Evolutionary conservation across 2,888 invertebrate genomes (phyloP).

Genomic region (Agrochola macilenta): DNA sequence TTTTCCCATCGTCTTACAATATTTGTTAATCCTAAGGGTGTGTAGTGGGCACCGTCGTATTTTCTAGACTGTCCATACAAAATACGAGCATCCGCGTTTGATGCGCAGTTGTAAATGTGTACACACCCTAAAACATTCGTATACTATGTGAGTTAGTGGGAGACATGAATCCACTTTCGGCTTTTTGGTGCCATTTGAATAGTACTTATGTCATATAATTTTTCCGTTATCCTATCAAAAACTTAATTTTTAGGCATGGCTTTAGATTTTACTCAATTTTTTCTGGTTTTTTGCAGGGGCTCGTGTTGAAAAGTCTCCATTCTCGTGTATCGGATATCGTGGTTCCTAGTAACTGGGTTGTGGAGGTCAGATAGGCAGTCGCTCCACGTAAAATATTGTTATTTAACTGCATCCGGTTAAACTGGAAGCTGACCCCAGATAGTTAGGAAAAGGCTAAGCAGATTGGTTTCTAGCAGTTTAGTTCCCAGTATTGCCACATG

Average conservation of each 20-base stretch:
- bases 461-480: neutral
- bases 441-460: no score
- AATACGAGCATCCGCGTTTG: slow-evolving; percentile 13
- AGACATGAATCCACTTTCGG: slow-evolving; percentile 2
- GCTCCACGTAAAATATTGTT: neutral
- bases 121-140: slow-evolving; percentile 23
- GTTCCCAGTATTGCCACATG: neutral
- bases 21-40: slow-evolving; percentile 31
- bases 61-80: slow-evolving; percentile 29
- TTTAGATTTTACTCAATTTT: neutral
- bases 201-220: neutral
- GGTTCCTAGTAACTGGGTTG: neutral
- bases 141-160: neutral
- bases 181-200: neutral
- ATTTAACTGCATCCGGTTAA: neutral
- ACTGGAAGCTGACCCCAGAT: no score
- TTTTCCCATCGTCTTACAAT: neutral
- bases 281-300: neutral
- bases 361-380: neutral
- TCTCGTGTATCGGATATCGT: neutral
- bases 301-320: neutral
- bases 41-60: slow-evolving; percentile 5
- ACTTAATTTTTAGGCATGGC: no score
- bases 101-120: slow-evolving; percentile 23
- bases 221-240: neutral